These are phyloP conservation scores for Plecturocebus donacophilus DNA, from an alignment of 2,113 vertebrate species.

Conservation along the genomic window DNA sequence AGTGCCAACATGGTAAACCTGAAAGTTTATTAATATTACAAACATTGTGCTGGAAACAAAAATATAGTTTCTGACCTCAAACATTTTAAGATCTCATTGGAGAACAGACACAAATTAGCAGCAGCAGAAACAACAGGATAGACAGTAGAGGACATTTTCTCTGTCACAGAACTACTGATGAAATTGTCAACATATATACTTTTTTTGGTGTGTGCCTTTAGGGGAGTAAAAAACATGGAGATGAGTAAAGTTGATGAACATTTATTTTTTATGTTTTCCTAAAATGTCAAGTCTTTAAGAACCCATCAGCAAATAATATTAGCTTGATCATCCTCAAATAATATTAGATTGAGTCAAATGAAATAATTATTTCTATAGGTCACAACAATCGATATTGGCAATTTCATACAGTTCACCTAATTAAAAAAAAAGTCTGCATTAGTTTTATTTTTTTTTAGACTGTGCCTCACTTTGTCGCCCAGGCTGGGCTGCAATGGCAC, in stretches of 20 bases:
- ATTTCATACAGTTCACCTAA: background rate
- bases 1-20: background rate
- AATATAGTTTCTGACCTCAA: background rate
- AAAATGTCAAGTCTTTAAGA: background rate
- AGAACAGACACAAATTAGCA: background rate
- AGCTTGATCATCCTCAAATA: conserved; percentile 9
- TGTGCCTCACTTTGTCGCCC: too few relatives aligned
- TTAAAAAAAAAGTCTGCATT: background rate
- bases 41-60: background rate
- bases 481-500: too few relatives aligned
- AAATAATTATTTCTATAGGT: conserved; percentile 7
- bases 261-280: background rate
- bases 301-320: background rate
- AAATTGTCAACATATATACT: background rate
- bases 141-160: background rate
- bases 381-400: background rate
- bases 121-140: background rate
- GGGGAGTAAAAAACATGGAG: background rate
- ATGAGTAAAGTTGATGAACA: background rate
- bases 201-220: background rate
- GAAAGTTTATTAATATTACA: background rate
- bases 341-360: conserved; percentile 29
- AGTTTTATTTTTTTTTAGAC: background rate
- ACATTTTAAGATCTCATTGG: background rate
- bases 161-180: background rate